Conservation (phyloP, 2,113 vertebrate genomes). For the Phyllostomus hastatus region DNA sequence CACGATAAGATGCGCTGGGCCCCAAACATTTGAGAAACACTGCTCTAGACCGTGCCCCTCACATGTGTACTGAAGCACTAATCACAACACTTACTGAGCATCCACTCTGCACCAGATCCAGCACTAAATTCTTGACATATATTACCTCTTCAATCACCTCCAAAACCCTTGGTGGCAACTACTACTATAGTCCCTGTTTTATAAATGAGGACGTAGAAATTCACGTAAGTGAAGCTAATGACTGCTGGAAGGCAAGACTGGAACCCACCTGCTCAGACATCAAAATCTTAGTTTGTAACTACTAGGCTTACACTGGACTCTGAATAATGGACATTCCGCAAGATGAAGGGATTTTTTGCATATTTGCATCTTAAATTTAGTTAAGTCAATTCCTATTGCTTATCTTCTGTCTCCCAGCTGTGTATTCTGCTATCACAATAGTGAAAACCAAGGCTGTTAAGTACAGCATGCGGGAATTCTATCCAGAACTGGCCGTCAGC, state of each 20-base stretch:
- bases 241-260: neutral
- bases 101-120: neutral
- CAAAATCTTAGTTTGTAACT: neutral
- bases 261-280: neutral
- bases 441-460: neutral
- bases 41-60: neutral
- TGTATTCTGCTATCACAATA: neutral
- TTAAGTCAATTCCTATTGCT: neutral
- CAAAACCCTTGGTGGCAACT: neutral
- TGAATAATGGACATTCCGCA: neutral
- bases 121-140: neutral
- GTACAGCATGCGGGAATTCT: neutral
- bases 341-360: neutral
- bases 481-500: neutral
- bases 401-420: neutral
- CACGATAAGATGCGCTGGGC: neutral
- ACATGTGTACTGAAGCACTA: neutral
- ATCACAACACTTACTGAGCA: neutral
- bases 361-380: neutral
- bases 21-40: neutral
- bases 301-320: neutral
- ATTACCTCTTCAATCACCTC: neutral
- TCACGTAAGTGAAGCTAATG: neutral
- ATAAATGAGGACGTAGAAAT: neutral
- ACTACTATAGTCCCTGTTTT: neutral